Percentiles rank a stretch among this genome's conserved stretches.
phyloP scores from a whole-genome alignment of 1,140 invertebrate genomes.

The Anadara kagoshimensis region DNA sequence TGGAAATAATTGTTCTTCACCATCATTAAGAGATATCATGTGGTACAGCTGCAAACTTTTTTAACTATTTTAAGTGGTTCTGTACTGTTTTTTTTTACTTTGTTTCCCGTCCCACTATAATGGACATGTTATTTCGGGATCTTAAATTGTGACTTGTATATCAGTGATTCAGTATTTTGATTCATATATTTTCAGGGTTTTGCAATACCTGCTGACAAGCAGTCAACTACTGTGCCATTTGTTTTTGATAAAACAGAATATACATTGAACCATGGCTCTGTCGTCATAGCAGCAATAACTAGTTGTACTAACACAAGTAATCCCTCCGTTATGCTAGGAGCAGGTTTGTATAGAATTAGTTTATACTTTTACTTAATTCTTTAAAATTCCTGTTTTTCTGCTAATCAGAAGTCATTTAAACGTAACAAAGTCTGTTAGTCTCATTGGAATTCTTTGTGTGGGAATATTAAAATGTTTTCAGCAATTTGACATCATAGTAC shows the following conservation, averaged over 20 bases:
- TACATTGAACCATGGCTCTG: slow-evolving; percentile 91
- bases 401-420: too few relatives aligned
- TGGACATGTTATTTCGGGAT: too few relatives aligned
- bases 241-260: slow-evolving; percentile 88
- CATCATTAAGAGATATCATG: too few relatives aligned
- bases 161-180: background rate
- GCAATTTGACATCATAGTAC: too few relatives aligned
- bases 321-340: slow-evolving; percentile 97
- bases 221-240: slow-evolving; percentile 83
- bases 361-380: background rate
- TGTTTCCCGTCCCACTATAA: too few relatives aligned
- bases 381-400: background rate
- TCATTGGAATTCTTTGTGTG: too few relatives aligned
- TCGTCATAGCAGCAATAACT: slow-evolving; percentile 98
- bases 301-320: slow-evolving; percentile 99
- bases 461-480: too few relatives aligned
- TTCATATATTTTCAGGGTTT: slow-evolving; percentile 79
- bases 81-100: too few relatives aligned
- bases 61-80: too few relatives aligned
- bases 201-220: slow-evolving; percentile 83
- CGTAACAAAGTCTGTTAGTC: too few relatives aligned
- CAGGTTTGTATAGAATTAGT: slow-evolving; percentile 76
- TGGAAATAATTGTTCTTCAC: too few relatives aligned
- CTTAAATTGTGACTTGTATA: background rate
- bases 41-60: too few relatives aligned